A percentile compares a stretch with the other conserved stretches of the same genome.
Evolutionary conservation across 2,888 invertebrate genomes (phyloP).

Genomic region (Eremobia ochroleuca): DNA sequence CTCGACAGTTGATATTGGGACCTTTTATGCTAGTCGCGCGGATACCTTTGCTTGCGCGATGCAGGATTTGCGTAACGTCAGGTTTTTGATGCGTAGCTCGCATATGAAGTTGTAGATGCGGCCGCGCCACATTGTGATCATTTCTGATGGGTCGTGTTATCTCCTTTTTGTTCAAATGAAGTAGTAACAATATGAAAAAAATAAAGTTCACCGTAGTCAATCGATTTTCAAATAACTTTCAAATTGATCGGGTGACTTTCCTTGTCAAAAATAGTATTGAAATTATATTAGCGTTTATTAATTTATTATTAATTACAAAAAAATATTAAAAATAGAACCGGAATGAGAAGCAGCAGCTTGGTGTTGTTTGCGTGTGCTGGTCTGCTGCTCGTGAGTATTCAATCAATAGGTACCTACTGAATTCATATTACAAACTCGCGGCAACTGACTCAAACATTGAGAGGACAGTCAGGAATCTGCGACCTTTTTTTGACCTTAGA

Average conservation of each 20-base stretch:
- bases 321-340: conserved; percentile 67
- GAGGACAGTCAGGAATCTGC: neutral
- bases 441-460: neutral
- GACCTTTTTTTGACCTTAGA: neutral
- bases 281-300: conserved; percentile 56
- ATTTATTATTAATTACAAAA: conserved; percentile 61
- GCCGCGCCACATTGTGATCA: neutral
- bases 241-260: conserved; percentile 67
- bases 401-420: neutral
- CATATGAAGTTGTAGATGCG: neutral
- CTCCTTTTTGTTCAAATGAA: conserved; percentile 36
- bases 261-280: conserved; percentile 58
- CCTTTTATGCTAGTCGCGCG: neutral
- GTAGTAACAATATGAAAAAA: conserved; percentile 27
- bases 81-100: too few species aligned
- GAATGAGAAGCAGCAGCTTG: conserved; percentile 83
- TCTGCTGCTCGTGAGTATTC: conserved; percentile 81
- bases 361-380: conserved; percentile 85
- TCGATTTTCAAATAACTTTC: conserved; percentile 67
- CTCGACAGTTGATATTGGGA: neutral
- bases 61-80: neutral
- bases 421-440: neutral
- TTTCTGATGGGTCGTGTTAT: neutral
- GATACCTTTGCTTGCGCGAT: neutral
- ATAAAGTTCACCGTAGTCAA: conserved; percentile 19